Evolutionary conservation across 2,888 invertebrate genomes (phyloP).

Genomic region (Melolontha melolontha): DNA sequence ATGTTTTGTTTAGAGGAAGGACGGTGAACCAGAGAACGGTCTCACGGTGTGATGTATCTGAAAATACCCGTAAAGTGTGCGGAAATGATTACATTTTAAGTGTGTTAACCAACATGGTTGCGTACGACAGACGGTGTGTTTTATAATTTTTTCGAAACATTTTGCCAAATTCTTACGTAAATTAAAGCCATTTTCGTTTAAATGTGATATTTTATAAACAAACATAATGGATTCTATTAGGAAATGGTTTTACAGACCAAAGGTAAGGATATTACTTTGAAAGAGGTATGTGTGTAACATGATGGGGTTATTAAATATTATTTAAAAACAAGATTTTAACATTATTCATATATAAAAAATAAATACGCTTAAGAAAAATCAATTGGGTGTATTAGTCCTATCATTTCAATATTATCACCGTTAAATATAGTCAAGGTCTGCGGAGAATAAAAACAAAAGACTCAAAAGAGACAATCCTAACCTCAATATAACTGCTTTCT

Average conservation of each 20-base stretch:
- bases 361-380: background rate
- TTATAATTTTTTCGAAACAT: constrained; percentile 35
- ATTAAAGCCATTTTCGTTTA: constrained; percentile 33
- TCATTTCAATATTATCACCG: constrained; percentile 28
- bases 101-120: constrained; percentile 45
- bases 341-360: background rate
- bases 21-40: constrained; percentile 17
- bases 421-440: constrained; percentile 42
- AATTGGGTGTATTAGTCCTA: constrained; percentile 1
- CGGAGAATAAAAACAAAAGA: constrained; percentile 44
- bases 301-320: too few species aligned
- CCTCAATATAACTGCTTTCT: constrained; percentile 44
- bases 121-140: constrained; percentile 34
- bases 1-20: constrained; percentile 23
- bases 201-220: constrained; percentile 38
- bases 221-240: constrained; percentile 52
- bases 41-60: constrained; percentile 24
- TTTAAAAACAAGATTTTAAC: background rate
- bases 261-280: constrained; percentile 46
- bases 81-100: constrained; percentile 38
- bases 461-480: constrained; percentile 40
- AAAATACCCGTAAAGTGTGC: constrained; percentile 35
- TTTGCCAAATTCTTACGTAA: constrained; percentile 33
- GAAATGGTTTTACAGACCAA: constrained; percentile 55
- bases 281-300: too few species aligned